Conservation (phyloP, 2,797 vertebrate genomes). For the Ptychobarbus kaznakovi region DNA sequence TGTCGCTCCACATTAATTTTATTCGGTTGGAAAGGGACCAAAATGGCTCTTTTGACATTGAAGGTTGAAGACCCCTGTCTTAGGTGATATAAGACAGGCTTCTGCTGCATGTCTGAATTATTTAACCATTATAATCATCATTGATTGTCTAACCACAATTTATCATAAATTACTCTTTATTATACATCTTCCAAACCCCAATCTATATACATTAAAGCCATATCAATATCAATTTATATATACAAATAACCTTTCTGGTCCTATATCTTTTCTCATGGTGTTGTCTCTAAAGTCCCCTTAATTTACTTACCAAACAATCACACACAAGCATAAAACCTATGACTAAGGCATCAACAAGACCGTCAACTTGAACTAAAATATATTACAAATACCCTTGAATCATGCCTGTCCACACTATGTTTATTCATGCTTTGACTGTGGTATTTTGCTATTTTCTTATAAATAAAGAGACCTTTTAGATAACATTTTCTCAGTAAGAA, state of each 20-base stretch:
- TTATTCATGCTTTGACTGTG: neutral
- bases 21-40: no score
- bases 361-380: conserved; percentile 88
- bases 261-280: conserved; percentile 82
- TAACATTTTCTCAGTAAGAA: neutral
- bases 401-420: conserved; percentile 82
- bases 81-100: neutral
- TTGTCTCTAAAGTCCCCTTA: conserved; percentile 77
- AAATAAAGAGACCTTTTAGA: neutral
- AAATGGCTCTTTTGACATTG: no score
- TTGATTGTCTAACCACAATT: conserved; percentile 74
- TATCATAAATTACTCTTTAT: conserved; percentile 80
- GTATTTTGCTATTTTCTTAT: neutral
- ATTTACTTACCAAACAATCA: conserved; percentile 68
- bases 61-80: no score
- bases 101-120: neutral
- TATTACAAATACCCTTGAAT: conserved; percentile 99
- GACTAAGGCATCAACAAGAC: conserved; percentile 86
- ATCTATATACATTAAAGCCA: conserved; percentile 90
- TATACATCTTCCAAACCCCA: conserved; percentile 82
- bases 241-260: conserved; percentile 94
- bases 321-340: conserved; percentile 72
- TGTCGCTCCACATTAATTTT: no score
- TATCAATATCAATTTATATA: conserved; percentile 99
- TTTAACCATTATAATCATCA: conserved; percentile 60